These are phyloP conservation scores for Drosophila subquinaria DNA, from an alignment of 2,888 invertebrate genomes.

Conservation along the genomic window DNA sequence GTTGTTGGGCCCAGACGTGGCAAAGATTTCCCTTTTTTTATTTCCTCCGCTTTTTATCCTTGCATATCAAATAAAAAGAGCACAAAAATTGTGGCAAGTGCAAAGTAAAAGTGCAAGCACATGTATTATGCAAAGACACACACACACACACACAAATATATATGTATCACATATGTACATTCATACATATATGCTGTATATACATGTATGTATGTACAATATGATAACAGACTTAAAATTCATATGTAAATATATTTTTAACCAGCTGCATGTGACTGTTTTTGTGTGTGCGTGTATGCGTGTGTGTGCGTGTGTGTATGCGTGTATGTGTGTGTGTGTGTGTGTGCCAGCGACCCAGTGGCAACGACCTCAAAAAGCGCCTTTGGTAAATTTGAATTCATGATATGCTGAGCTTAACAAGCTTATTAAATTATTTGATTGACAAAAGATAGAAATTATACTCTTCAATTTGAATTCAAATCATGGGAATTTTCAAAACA, in stretches of 20 bases:
- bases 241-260: slow-evolving; percentile 3
- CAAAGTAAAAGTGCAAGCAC: slow-evolving; percentile 73
- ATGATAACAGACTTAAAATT: slow-evolving; percentile 6
- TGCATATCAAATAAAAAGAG: slow-evolving; percentile 52
- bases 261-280: neutral
- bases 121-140: slow-evolving; percentile 46
- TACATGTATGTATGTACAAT: slow-evolving; percentile 3
- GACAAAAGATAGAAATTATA: too few relatives aligned
- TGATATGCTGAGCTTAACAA: neutral
- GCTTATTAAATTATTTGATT: neutral
- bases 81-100: slow-evolving; percentile 69
- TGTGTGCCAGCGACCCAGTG: slow-evolving; percentile 22
- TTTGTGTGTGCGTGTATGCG: neutral
- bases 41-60: slow-evolving; percentile 15
- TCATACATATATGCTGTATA: neutral
- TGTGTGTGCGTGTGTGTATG: too few relatives aligned
- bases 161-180: neutral
- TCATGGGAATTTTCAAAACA: too few relatives aligned
- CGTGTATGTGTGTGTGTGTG: neutral
- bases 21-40: slow-evolving; percentile 46
- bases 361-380: slow-evolving; percentile 35
- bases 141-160: slow-evolving; percentile 10
- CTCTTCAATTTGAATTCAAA: too few relatives aligned
- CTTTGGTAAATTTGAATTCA: neutral
- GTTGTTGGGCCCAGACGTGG: slow-evolving; percentile 42